A percentile compares a stretch with the other conserved stretches of the same genome.
These are phyloP conservation scores for Lepus townsendii DNA, from an alignment of 2,797 vertebrate genomes.

Conservation along the genomic window DNA sequence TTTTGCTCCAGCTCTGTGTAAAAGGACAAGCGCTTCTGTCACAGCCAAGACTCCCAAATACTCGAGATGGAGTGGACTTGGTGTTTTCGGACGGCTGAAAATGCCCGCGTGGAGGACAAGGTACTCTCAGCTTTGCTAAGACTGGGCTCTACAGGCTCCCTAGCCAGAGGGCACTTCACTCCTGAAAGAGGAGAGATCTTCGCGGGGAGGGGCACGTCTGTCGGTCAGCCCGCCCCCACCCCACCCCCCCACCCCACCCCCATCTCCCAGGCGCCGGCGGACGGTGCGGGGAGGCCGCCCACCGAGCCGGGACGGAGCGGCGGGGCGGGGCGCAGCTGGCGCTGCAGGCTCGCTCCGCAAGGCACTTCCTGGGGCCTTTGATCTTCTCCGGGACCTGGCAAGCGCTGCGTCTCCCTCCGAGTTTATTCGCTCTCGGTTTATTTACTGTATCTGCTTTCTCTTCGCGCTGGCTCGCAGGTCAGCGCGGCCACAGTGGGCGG, in stretches of 20 bases:
- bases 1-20: not conserved
- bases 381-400: not conserved
- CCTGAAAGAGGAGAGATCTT: not conserved
- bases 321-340: not conserved
- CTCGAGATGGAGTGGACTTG: not conserved
- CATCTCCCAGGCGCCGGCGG: not conserved
- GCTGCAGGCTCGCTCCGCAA: not conserved
- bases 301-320: rapidly evolving
- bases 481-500: not conserved
- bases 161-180: not conserved
- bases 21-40: not conserved
- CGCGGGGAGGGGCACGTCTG: rapidly evolving
- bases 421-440: constrained; percentile 11
- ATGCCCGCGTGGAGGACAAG: not conserved
- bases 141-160: not conserved
- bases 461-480: not conserved
- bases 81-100: not conserved
- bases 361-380: constrained; percentile 63
- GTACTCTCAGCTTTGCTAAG: not conserved
- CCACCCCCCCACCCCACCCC: too few relatives aligned
- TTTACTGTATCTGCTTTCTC: constrained; percentile 13
- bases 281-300: not conserved
- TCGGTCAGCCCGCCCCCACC: not conserved
- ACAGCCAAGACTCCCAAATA: not conserved
- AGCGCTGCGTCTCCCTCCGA: not conserved